Evolutionary conservation across 2,113 vertebrate species (phyloP).

Genomic region (Urocitellus parryii): DNA sequence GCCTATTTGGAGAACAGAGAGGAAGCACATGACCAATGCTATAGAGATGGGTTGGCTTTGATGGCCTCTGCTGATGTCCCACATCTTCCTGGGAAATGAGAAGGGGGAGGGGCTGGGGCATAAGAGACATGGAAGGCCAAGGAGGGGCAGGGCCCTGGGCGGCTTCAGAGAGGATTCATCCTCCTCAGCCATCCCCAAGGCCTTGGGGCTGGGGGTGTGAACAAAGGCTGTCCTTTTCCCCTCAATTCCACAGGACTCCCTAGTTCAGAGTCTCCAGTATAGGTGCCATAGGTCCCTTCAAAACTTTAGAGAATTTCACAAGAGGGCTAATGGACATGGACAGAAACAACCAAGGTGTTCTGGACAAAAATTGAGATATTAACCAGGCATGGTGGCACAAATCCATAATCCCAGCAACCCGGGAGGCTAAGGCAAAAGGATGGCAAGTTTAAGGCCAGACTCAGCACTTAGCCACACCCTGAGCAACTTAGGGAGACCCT

Average conservation of each 20-base stretch:
- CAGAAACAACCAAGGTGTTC: background rate
- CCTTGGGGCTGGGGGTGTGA: too few species aligned
- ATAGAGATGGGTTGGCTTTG: background rate
- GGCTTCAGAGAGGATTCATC: background rate
- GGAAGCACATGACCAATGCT: background rate
- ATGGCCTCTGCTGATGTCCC: background rate
- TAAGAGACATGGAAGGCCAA: background rate
- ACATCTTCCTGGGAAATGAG: background rate
- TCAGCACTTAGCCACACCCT: too few species aligned
- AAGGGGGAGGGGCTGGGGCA: background rate
- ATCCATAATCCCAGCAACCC: too few species aligned
- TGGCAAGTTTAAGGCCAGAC: too few species aligned
- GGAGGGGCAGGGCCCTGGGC: background rate
- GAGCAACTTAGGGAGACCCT: too few species aligned
- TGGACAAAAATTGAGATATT: too few species aligned
- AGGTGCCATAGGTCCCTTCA: background rate
- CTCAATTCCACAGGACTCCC: background rate
- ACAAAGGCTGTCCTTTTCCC: background rate
- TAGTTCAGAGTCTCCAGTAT: background rate
- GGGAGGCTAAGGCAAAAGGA: too few species aligned
- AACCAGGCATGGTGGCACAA: too few species aligned
- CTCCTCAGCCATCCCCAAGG: background rate
- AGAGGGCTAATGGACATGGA: background rate
- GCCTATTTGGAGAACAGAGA: background rate
- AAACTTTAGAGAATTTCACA: background rate